Base-by-base conservation (phyloP, 2,888 invertebrate species). In the Brassicogethes aeneus region DNA sequence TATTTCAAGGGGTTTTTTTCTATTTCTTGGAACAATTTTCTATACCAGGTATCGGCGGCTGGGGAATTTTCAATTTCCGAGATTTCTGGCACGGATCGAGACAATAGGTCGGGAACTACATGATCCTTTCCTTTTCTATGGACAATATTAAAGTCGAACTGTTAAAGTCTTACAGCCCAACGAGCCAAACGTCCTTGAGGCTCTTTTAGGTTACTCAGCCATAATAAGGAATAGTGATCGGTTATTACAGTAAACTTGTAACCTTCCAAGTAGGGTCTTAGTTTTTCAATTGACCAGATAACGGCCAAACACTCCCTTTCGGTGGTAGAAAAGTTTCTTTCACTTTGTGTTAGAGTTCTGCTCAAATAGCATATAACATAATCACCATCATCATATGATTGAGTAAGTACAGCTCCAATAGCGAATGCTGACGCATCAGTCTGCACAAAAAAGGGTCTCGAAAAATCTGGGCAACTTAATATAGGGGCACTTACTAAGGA, bases 371-470 rank as follows among this genome's bases (percentile, higher is more conserved):
- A 35, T 12, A 35, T 15, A 35, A 15, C 15, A 5, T 35, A 15
- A 17, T 46, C 47, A 1, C 40, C 31, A 17, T 29, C 37, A 16
- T 17, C 23, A 12, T 37, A 16, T 7, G 16, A n/a, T 23, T 37
- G 37, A 29, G 12, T n/a, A 3, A 52, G 17, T 3, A 51, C 48
- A 3, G 40, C 43, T 2, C 47, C 51, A 1, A 54, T 14, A 2
- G 50, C 54, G 15, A 17, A 23, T 10, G 37, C 35, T 3, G 35
- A 35, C 8, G 35, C 35, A 16, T 35, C 54, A 12, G 49, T 47
- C 16, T 41, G 34, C 14, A 41, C 15, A n/a, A 34, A 14, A 8
- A 41, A 44, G 5, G 36, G 37, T n/a, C 33, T 16, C 5, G 10
- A 12, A 17, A 17, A 44, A 35, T 44, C 39, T 14, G 44, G 41